Conservation (phyloP, 2,797 vertebrate genomes). For the Sorex maritimensis region DNA sequence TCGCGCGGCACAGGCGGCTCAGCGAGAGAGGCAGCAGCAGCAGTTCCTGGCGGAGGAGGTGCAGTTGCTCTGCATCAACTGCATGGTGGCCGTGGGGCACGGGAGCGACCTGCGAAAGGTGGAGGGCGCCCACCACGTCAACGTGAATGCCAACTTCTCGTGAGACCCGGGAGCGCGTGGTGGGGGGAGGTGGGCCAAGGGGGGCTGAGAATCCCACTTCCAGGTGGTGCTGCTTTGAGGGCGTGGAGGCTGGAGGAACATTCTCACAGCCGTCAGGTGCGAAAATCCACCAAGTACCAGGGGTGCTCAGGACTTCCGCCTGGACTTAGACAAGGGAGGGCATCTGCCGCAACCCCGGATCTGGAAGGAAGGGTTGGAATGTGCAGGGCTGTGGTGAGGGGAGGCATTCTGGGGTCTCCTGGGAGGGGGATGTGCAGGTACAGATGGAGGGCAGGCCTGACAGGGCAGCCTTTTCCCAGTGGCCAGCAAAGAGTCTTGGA, state of each 20-base stretch:
- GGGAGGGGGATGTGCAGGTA: no score
- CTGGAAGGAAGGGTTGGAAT: no score
- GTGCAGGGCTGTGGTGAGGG: no score
- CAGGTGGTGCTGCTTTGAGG: background rate
- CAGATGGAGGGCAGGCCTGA: no score
- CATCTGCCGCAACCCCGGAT: no score
- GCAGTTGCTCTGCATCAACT: constrained; percentile 92
- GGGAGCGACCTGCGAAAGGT: constrained; percentile 93
- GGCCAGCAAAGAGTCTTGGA: no score
- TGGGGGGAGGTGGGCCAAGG: accelerated
- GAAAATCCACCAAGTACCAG: no score
- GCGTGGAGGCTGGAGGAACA: background rate
- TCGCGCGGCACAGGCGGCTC: constrained; percentile 79
- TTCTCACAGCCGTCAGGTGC: background rate
- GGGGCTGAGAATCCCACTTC: background rate
- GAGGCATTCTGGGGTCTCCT: no score
- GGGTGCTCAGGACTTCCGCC: no score
- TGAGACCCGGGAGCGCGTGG: constrained; percentile 88
- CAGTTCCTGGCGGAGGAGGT: constrained; percentile 83
- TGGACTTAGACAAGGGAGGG: no score
- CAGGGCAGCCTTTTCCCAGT: no score
- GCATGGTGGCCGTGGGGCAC: constrained; percentile 89
- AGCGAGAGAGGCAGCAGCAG: constrained; percentile 66
- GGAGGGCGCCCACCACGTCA: constrained; percentile 94
- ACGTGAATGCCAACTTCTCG: constrained; percentile 93